Evolutionary conservation across 2,797 vertebrate species (phyloP).

Genomic region (Tinamus major): DNA sequence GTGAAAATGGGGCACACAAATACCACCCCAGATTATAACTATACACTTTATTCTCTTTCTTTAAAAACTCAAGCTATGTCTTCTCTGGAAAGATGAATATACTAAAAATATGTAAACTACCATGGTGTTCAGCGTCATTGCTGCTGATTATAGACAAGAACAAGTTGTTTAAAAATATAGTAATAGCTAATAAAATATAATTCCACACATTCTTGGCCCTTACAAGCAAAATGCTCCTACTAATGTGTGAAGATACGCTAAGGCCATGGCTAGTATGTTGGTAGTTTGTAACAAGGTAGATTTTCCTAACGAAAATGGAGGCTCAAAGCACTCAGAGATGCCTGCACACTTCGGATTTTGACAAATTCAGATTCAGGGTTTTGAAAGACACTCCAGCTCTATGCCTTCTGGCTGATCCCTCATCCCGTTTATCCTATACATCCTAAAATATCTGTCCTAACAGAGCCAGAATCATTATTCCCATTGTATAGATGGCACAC

Average conservation of each 20-base stretch:
- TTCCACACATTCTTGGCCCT: background rate
- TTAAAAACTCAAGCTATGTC: background rate
- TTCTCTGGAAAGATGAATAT: slow-evolving; percentile 8
- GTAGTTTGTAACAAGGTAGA: background rate
- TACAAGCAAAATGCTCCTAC: background rate
- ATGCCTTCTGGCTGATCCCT: background rate
- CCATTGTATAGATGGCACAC: slow-evolving; percentile 42
- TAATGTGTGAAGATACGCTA: background rate
- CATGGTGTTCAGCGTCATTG: background rate
- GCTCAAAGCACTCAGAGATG: background rate
- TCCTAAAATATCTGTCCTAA: slow-evolving; percentile 51
- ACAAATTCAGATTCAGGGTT: background rate
- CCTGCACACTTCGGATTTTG: background rate
- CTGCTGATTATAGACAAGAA: background rate
- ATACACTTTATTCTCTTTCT: background rate
- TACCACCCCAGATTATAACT: background rate
- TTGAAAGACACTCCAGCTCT: background rate
- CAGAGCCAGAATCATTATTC: background rate
- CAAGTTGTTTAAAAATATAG: background rate
- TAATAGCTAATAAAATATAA: background rate
- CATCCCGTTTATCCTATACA: background rate
- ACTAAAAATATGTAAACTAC: slow-evolving; percentile 24
- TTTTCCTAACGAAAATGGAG: background rate
- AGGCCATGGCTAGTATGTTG: background rate
- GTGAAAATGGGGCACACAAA: background rate